Base-by-base conservation (phyloP, 1,140 invertebrate species). In the Triops longicaudatus region DNA sequence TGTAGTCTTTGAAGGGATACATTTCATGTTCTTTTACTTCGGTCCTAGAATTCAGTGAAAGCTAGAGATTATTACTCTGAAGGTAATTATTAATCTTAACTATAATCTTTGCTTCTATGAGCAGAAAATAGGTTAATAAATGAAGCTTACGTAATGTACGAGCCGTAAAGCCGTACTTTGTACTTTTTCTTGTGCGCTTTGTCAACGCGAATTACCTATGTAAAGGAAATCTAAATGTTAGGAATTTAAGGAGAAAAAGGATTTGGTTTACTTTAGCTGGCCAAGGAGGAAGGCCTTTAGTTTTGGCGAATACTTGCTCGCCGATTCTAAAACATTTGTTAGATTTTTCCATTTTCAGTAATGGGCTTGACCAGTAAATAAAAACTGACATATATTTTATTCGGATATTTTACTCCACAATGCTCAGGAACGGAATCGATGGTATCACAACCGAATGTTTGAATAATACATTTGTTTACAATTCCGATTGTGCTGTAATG, bases 281-380 rank as follows among this genome's bases (percentile, higher is more conserved):
- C 96, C 96, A 98, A 81, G 94, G 91, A 79, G 95, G 95, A 86
- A 96, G 97, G 80, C 96, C 96, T 86, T 95, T 93, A 74, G 97
- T 93, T 89, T 98, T 98, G 28, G 95, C 95, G 84, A 97, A 97
- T 77, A 97, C 93, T 83, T 94, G 92, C 84, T 96, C 94, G 22
- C 93, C 94, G 63, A 90, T 86, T 81, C 89, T 90, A 83, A 92
- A 96, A 80, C 88, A 88, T 11, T 9, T 9, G 14, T 14, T 5
- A 17, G 10, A 17, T n/a, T 9, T 14, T 17, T 63, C 50, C 50
- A 63, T 63, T 63, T 12, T 44, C 6, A 12, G 1, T 44, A 44
- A 44, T n/a, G n/a, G n/a, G n/a, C n/a, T n/a, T n/a, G n/a, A n/a
- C n/a, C n/a, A n/a, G n/a, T n/a, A n/a, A n/a, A n/a, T n/a, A n/a